Base-by-base conservation (phyloP, 2,888 invertebrate genomes). In the Xylota segnis region DNA sequence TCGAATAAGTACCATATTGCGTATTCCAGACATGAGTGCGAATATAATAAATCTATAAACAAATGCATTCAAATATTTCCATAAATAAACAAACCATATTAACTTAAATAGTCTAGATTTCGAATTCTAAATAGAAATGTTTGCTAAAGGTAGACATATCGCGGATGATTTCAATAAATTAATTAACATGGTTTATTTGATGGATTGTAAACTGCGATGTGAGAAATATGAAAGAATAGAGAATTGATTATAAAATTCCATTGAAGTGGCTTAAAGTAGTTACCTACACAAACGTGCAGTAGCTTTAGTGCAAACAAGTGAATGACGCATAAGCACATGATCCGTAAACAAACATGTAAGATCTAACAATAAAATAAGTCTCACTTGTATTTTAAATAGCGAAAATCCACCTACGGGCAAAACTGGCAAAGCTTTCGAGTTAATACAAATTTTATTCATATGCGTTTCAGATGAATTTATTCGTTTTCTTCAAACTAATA, bases 71-170 rank as follows among this genome's bases (percentile, higher is more conserved):
- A 43, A 43, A 43, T 43, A 43, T 43, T 43, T 43, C 6, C 14
- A 43, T 43, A 43, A 43, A 14, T 14, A 43, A 14, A 14, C 14
- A 9, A 9, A 18, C 18, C 18, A 10, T 18, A n/a, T 40, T 2
- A n/a, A n/a, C 4, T 40, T 40, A 43, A 14, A 14, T 1, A 43
- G 14, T 43, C 14, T 14, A 43, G 34, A 43, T n/a, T 50, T 23
- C 23, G 12, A 23, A 23, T 10, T 10, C 10, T 5, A 5, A 2
- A 12, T 4, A 23, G 4, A 50, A 2, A 50, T 50, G 1, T 50
- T 50, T 50, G 10, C 50, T 50, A 10, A 50, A 50, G 23, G n/a
- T n/a, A n/a, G n/a, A n/a, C n/a, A 4, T 50, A 50, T 50, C 10
- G 10, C 43, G 5, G 10, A 50, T 50, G 12, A 50, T 50, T 50